Conservation (phyloP, 1,140 invertebrate genomes). For the Drosophila sproati region DNA sequence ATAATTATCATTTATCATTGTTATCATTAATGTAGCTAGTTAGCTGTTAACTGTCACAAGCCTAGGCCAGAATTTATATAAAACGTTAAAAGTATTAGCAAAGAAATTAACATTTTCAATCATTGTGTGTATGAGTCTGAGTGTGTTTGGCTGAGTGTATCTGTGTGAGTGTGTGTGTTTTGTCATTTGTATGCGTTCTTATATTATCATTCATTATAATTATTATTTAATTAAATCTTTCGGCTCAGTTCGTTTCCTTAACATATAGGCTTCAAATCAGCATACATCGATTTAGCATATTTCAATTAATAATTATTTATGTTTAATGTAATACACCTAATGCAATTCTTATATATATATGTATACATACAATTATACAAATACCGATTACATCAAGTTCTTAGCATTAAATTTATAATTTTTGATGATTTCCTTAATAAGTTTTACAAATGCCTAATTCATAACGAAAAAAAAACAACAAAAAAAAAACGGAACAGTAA, state of each 20-base stretch:
- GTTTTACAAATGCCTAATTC: slow-evolving; percentile 55
- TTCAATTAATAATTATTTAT: slow-evolving; percentile 55
- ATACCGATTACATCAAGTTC: slow-evolving; percentile 20
- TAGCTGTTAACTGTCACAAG: slow-evolving; percentile 48
- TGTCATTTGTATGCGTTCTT: slow-evolving; percentile 8
- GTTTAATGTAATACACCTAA: slow-evolving; percentile 60
- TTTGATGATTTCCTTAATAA: slow-evolving; percentile 76
- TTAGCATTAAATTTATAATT: slow-evolving; percentile 60
- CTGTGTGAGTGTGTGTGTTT: not conserved
- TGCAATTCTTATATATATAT: slow-evolving; percentile 52
- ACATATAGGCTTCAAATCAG: slow-evolving; percentile 25
- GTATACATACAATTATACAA: slow-evolving; percentile 28
- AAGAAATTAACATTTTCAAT: slow-evolving; percentile 27
- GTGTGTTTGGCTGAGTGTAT: not conserved
- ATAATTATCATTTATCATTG: slow-evolving; percentile 36
- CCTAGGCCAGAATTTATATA: slow-evolving; percentile 52
- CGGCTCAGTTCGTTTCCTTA: slow-evolving; percentile 55
- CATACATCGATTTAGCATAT: slow-evolving; percentile 24
- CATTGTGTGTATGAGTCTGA: slow-evolving; percentile 9
- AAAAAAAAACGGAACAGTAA: slow-evolving; percentile 44
- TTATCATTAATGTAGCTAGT: slow-evolving; percentile 28
- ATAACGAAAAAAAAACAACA: slow-evolving; percentile 21
- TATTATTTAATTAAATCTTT: slow-evolving; percentile 15
- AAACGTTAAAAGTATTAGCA: slow-evolving; percentile 30
- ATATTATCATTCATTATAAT: slow-evolving; percentile 1